Base-by-base conservation (phyloP, 2,113 vertebrate species). In the Ciconia boyciana region DNA sequence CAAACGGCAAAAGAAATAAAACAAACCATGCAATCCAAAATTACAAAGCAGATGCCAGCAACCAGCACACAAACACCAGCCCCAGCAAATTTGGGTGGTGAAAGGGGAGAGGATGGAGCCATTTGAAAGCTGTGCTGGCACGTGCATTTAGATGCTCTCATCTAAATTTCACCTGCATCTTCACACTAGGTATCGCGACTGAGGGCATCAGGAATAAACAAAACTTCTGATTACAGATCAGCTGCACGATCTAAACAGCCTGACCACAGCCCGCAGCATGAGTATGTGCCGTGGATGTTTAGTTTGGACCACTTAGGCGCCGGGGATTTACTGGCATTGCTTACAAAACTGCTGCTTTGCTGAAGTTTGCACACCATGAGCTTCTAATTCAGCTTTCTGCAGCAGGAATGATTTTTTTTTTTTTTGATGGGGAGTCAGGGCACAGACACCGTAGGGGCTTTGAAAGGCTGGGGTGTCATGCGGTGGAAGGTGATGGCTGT, bases 101-200 rank as follows among this genome's bases (percentile, higher is more conserved):
- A 64, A 58, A 16, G 15, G 41, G 46, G 43, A 74, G 48, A 68
- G 61, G 64, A 62, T 32, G 55, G 74, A 70, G 21, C 5, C 26
- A 8, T 16, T 6, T 5, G 15, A 31, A 60, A 69, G 39, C 44
- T 25, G 6, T 14, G 64, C 55, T 55, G n/a, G 31, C n/a, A 32
- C 7, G 1, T 0, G 2, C 9, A 5, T n/a, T 68, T 10, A 17
- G 10, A 54, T 7, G 4, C 49, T 65, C 29, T 75, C 55, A 19
- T 5, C 41, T 74, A 3, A 13, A 41, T n/a, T 77, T 4, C 32
- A 20, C 39, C 25, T 34, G 43, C 20, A 5, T 16, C 25, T 54
- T 36, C 62, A 7, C 29, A 11, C 18, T 6, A 32, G 29, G 32
- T 29, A 15, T 14, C 16, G 49, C 87, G 51, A 9, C 32, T 52